Base-by-base conservation (phyloP, 2,113 vertebrate genomes). In the Gasterosteus aculeatus region DNA sequence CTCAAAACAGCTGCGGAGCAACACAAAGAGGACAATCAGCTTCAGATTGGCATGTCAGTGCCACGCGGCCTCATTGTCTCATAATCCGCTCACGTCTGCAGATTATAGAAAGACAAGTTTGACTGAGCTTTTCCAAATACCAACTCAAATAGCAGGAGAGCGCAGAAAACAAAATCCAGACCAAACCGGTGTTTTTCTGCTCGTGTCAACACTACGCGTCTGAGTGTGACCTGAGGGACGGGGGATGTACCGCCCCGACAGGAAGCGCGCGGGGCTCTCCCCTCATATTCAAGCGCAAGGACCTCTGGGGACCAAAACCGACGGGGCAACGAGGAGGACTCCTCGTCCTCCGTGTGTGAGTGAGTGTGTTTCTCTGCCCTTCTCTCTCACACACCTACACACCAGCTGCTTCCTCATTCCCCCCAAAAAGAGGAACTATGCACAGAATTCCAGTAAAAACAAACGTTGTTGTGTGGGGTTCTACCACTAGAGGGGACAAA, bases 261-360 rank as follows among this genome's bases (percentile, higher is more conserved):
- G 64, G 72, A 83, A 72, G 78, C 44, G 9, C 1, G 11, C 5
- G 61, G 82, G 84, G 46, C 66, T 78, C 38, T 61, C 75, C 84
- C 77, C 7, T 47, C 4, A 1, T 14, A 4, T 67, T 64, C 51
- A 76, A 60, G 51, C 22, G 12, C 3, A 15, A 19, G 1, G 5
- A 26, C 39, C 61, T 66, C 60, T 19, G 29, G 58, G 51, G 65
- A 57, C 2, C 1, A 61, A 26, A 53, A 0, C 10, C 16, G 12
- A 51, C 22, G 22, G 22, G 41, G 35, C 65, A 29, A 31, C 61
- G 72, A 56, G 71, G 26, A 16, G 10, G 10, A 9, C 7, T 5
- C 9, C 4, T 6, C 35, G 1, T 11, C 3, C 14, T 16, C 19
- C 14, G 8, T 15, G 10, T 44, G 47, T 38, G 35, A 6, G 35